These are phyloP conservation scores for Orgyia antiqua DNA, from an alignment of 2,888 invertebrate genomes.

Conservation along the genomic window DNA sequence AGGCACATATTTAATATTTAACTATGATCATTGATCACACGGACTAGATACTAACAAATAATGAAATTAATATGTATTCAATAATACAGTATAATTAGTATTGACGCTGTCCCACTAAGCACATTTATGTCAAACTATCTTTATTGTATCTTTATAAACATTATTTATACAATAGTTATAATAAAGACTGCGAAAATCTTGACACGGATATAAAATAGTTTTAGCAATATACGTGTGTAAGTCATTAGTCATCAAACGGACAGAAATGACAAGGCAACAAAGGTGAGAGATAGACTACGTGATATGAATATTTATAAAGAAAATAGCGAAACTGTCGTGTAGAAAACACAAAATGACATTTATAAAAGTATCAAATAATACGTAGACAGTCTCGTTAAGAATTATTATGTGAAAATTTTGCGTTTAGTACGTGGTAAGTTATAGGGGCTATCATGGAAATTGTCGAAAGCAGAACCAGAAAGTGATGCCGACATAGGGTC, in stretches of 20 bases:
- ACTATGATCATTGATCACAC: too few species aligned
- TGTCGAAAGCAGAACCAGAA: constrained; percentile 21
- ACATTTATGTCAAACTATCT: neutral
- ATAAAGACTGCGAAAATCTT: constrained; percentile 10
- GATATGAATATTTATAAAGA: constrained; percentile 16
- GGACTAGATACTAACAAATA: too few species aligned
- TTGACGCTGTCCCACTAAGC: neutral
- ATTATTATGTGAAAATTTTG: constrained; percentile 28
- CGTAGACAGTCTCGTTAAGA: constrained; percentile 25
- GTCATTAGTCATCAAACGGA: constrained; percentile 23
- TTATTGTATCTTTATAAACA: neutral
- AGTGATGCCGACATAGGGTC: constrained; percentile 10
- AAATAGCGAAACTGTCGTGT: constrained; percentile 18
- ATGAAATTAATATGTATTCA: too few species aligned
- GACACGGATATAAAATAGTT: constrained; percentile 7
- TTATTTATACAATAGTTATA: neutral
- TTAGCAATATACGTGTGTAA: constrained; percentile 10
- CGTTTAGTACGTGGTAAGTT: constrained; percentile 19
- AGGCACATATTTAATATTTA: too few species aligned
- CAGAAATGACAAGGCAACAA: constrained; percentile 15
- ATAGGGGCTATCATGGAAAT: constrained; percentile 12
- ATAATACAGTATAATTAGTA: too few species aligned
- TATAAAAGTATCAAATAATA: constrained; percentile 24
- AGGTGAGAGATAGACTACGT: constrained; percentile 9
- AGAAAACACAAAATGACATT: constrained; percentile 21